Base-by-base conservation (phyloP, 2,113 vertebrate genomes). In the Narcine bancroftii region DNA sequence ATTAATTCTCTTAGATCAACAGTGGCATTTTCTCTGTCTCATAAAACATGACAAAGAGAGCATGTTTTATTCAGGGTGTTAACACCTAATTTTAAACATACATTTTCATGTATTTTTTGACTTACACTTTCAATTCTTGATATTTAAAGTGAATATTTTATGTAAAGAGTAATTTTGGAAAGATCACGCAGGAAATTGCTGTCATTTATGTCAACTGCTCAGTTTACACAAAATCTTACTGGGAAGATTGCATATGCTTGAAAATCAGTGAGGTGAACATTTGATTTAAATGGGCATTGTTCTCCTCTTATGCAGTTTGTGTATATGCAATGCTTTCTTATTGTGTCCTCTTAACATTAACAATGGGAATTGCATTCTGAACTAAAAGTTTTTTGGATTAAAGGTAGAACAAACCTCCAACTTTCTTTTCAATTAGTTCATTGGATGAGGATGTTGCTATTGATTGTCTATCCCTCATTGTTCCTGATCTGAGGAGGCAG, bases 1-100 rank as follows among this genome's bases (percentile, higher is more conserved):
- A 97, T 97, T 97, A 96, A 96, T 97, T 96, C 95, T 97, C 95
- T 93, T 93, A 95, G 93, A 97, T 96, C 94, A 96, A 94, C 95
- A 93, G 95, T 96, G 96, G 95, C 95, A 96, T 96, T 96, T 91
- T 97, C 95, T 96, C 94, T 95, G 95, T 96, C 95, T 96, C 95
- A 96, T 93, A 96, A 96, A 95, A 93, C 94, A 95, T 96, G 95
- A 96, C 95, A 96, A 96, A 96, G 95, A 96, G 96, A 96, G 29
- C 93, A 96, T 95, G 96, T 96, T 97, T 97, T 96, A 96, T 96
- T 96, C 95, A 96, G 95, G 96, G 95, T 91, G 71, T 91, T 91
- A 69, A 6, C 24, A 66, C 24, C 63, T 69, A 45, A 69, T 69
- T 91, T 91, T 91, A 91, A 91, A 91, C 89, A 71, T 91, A 71